Conservation (phyloP, 2,797 vertebrate genomes). For the Catharus ustulatus region DNA sequence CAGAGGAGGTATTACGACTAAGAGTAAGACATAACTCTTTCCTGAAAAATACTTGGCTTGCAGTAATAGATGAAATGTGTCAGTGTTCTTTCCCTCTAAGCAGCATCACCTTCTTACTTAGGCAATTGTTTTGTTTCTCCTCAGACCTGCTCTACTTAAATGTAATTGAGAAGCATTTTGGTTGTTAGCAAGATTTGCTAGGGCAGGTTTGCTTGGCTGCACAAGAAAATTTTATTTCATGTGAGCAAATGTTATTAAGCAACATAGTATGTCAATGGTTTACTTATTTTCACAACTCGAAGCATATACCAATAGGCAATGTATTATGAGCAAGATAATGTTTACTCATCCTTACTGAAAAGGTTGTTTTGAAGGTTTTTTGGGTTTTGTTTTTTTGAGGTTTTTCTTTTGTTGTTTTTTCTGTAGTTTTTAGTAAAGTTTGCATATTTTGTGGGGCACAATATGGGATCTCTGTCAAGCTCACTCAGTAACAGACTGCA, state of each 20-base stretch:
- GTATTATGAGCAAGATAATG: neutral
- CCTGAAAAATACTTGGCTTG: neutral
- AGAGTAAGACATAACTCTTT: neutral
- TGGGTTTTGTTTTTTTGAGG: no score
- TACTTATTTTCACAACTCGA: neutral
- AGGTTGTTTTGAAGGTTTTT: neutral
- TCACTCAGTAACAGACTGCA: neutral
- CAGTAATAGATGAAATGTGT: neutral
- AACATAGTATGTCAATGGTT: neutral
- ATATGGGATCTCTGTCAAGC: neutral
- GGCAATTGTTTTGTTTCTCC: neutral
- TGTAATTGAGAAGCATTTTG: neutral
- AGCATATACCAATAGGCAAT: neutral
- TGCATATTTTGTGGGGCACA: neutral
- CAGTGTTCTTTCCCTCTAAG: neutral
- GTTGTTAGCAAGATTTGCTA: neutral
- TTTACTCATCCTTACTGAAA: neutral
- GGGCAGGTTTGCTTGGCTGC: neutral
- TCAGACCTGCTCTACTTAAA: neutral
- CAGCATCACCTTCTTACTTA: neutral
- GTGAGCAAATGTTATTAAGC: neutral
- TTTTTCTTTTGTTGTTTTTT: neutral
- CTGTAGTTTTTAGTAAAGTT: neutral
- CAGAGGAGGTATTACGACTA: neutral
- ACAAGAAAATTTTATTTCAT: neutral